Conservation (phyloP, 2,113 vertebrate species). For the Pituophis catenifer region DNA sequence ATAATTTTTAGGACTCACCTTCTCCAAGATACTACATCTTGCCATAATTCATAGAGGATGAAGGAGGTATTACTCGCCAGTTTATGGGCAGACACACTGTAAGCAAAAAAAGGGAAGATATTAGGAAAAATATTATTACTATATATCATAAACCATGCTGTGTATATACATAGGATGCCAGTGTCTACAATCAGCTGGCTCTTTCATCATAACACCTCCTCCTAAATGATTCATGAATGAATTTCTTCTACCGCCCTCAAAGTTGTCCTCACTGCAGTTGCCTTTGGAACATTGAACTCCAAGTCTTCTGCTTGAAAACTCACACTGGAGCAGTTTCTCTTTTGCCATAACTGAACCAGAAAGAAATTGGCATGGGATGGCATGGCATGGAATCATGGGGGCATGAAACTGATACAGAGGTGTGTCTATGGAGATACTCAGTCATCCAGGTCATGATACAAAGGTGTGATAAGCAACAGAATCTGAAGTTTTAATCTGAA, state of each 20-base stretch:
- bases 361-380: background rate
- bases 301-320: background rate
- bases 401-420: background rate
- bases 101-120: constrained; percentile 31
- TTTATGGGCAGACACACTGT: constrained; percentile 87
- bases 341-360: background rate
- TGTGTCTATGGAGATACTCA: background rate
- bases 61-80: constrained; percentile 80
- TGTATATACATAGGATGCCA: background rate
- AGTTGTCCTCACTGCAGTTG: background rate
- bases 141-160: background rate
- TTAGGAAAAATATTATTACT: background rate
- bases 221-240: background rate
- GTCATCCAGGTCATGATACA: too few species aligned
- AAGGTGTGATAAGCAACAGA: background rate
- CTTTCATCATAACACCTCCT: background rate
- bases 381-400: background rate
- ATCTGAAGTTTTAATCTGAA: background rate
- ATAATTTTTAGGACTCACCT: constrained; percentile 59
- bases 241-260: background rate
- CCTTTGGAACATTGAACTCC: background rate
- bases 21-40: constrained; percentile 91
- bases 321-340: background rate
- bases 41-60: constrained; percentile 93
- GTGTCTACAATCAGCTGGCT: background rate